Percentiles rank a stretch among this genome's conserved stretches.
These are phyloP conservation scores for Cephus spinipes DNA, from an alignment of 2,888 invertebrate genomes.

Conservation along the genomic window DNA sequence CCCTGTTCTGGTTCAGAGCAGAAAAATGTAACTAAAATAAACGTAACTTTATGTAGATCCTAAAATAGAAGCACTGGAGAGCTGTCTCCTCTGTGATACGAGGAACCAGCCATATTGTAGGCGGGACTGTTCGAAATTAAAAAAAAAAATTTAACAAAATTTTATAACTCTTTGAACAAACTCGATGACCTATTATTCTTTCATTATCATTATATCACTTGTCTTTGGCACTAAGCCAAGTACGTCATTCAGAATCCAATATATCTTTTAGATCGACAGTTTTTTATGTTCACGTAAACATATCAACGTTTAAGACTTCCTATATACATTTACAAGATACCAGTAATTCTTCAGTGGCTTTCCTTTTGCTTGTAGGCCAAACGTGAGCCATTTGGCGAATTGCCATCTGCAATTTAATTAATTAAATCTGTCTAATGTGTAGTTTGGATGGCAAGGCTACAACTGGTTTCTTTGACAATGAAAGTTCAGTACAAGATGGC, in stretches of 20 bases:
- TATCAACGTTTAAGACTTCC: neutral
- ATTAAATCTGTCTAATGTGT: neutral
- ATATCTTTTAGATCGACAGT: slow-evolving; percentile 4
- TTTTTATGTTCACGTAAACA: neutral
- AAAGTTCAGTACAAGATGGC: neutral
- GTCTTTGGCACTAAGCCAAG: slow-evolving; percentile 18
- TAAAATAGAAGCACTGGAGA: slow-evolving; percentile 38
- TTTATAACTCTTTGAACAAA: neutral
- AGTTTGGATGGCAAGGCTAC: neutral
- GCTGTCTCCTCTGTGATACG: slow-evolving; percentile 29
- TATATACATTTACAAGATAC: neutral
- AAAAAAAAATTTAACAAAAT: slow-evolving; percentile 1
- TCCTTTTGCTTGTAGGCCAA: slow-evolving; percentile 3
- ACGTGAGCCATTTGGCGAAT: neutral
- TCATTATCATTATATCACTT: slow-evolving; percentile 10
- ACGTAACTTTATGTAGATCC: slow-evolving; percentile 26
- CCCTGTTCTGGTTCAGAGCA: slow-evolving; percentile 28
- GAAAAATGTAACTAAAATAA: slow-evolving; percentile 52
- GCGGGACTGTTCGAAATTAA: slow-evolving; percentile 20
- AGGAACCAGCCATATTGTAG: slow-evolving; percentile 19
- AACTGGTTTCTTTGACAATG: neutral
- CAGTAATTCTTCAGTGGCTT: neutral
- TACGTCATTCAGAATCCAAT: slow-evolving; percentile 17
- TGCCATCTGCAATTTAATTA: slow-evolving; percentile 10
- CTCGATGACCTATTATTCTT: neutral